Conservation (phyloP, 2,797 vertebrate genomes). For the Tachyglossus aculeatus region DNA sequence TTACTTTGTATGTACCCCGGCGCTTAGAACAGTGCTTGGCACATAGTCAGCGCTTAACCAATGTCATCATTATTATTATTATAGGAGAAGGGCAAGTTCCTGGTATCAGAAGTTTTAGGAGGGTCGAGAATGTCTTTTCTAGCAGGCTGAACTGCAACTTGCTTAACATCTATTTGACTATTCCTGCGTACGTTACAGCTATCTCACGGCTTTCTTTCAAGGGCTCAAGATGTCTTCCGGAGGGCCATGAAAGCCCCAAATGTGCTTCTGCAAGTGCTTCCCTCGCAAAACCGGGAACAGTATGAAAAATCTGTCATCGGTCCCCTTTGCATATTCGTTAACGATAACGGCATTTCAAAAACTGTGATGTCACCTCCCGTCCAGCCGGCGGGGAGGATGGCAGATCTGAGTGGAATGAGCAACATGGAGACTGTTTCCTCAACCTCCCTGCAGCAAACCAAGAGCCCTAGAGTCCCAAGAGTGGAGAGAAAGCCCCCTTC, state of each 20-base stretch:
- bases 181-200: too few relatives aligned
- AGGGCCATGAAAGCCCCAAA: constrained; percentile 87
- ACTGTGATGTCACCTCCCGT: constrained; percentile 79
- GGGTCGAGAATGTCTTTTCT: too few relatives aligned
- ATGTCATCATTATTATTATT: too few relatives aligned
- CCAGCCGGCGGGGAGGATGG: constrained; percentile 67
- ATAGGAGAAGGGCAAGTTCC: too few relatives aligned
- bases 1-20: too few relatives aligned
- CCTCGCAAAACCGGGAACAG: constrained; percentile 82
- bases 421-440: constrained; percentile 54
- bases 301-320: constrained; percentile 90
- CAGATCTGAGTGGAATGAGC: constrained; percentile 46
- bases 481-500: constrained; percentile 78
- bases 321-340: constrained; percentile 75
- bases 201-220: constrained; percentile 52
- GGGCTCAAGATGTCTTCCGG: constrained; percentile 90
- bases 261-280: constrained; percentile 86
- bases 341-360: constrained; percentile 69
- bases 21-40: too few relatives aligned
- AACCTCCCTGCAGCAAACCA: constrained; percentile 49
- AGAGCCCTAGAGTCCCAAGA: constrained; percentile 67
- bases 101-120: too few relatives aligned
- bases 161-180: too few relatives aligned
- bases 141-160: too few relatives aligned
- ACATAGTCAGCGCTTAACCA: too few relatives aligned